A percentile compares a stretch with the other conserved stretches of the same genome.
These are phyloP conservation scores for Edolisoma coerulescens DNA, from an alignment of 2,113 vertebrate species.

Conservation along the genomic window DNA sequence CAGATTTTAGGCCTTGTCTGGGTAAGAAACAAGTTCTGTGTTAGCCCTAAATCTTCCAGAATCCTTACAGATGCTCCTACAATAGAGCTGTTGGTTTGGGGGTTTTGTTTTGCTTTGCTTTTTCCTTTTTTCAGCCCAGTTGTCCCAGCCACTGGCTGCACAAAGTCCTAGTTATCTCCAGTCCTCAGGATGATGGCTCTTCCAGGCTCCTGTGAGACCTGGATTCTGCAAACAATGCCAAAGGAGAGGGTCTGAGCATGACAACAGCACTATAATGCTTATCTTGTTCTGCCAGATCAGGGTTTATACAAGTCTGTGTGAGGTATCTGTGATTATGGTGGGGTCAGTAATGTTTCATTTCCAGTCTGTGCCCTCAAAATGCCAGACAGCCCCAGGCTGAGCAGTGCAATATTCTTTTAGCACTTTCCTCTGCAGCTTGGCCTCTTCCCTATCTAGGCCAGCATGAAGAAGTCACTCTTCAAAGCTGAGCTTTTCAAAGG, in stretches of 20 bases:
- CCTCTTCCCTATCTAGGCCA: conserved; percentile 5
- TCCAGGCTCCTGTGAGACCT: background rate
- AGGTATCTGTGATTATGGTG: background rate
- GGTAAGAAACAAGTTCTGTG: background rate
- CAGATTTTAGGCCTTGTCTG: background rate
- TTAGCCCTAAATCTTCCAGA: background rate
- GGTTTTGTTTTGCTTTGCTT: background rate
- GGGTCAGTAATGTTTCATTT: conserved; percentile 17
- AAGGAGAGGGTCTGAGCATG: background rate
- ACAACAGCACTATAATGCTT: background rate
- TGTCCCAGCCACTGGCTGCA: background rate
- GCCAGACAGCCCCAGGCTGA: conserved; percentile 30
- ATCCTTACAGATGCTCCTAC: background rate
- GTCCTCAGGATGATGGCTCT: background rate
- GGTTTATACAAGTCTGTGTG: background rate
- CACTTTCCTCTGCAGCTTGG: background rate
- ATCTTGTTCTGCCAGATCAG: conserved; percentile 18
- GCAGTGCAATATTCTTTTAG: background rate
- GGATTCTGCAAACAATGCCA: background rate
- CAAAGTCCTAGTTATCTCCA: background rate
- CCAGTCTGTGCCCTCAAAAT: conserved; percentile 19
- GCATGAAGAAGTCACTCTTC: conserved; percentile 5
- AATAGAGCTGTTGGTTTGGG: background rate
- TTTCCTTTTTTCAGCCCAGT: background rate
- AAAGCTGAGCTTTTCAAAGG: conserved; percentile 47